Percentiles rank a stretch among this genome's conserved stretches.
These are phyloP conservation scores for Agonopterix arenella DNA, from an alignment of 2,888 invertebrate genomes.

Conservation along the genomic window DNA sequence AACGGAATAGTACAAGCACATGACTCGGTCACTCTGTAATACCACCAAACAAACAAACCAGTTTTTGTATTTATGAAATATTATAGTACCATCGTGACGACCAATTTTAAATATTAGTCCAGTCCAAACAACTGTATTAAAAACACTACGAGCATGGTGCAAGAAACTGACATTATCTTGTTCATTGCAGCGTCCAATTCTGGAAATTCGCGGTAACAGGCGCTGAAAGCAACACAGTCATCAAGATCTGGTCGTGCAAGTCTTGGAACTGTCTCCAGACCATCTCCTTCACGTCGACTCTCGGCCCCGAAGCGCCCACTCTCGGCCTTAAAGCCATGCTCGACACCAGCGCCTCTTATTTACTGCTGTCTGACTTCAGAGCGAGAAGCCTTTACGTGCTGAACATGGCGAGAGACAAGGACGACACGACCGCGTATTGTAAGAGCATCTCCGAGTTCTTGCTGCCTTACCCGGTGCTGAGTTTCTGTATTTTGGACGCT, in stretches of 20 bases:
- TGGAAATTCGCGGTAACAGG: constrained; percentile 98
- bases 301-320: constrained; percentile 31
- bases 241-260: constrained; percentile 97
- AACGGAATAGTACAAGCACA: too few relatives aligned
- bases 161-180: not conserved
- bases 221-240: constrained; percentile 90
- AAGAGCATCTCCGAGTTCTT: constrained; percentile 90
- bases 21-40: too few relatives aligned
- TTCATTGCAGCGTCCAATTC: constrained; percentile 75
- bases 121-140: too few relatives aligned
- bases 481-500: constrained; percentile 92
- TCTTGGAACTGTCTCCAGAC: constrained; percentile 96
- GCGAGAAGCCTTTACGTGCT: constrained; percentile 90
- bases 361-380: constrained; percentile 92
- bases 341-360: constrained; percentile 90
- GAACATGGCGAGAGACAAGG: constrained; percentile 73
- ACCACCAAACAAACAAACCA: too few relatives aligned
- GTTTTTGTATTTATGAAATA: too few relatives aligned
- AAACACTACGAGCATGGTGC: too few relatives aligned
- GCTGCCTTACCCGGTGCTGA: constrained; percentile 90
- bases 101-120: too few relatives aligned
- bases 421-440: constrained; percentile 79
- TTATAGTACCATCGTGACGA: too few relatives aligned
- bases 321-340: constrained; percentile 84
- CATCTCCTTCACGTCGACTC: constrained; percentile 80